Evolutionary conservation across 1,140 invertebrate species (phyloP).

Genomic region (Lepidurus arcticus): DNA sequence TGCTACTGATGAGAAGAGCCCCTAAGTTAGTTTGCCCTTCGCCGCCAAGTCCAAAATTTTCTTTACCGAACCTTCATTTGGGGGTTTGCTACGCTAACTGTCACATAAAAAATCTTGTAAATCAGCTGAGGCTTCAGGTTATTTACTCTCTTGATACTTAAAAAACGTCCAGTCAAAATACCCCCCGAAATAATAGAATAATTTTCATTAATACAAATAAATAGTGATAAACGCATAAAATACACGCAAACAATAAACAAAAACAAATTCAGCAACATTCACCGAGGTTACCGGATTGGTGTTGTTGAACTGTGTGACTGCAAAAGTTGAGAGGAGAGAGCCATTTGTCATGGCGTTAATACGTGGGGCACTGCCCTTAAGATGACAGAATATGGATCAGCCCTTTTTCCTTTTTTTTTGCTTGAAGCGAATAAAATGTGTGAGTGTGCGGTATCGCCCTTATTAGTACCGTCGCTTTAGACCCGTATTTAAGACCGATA

Average conservation of each 20-base stretch:
- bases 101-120: neutral
- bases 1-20: neutral
- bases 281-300: neutral
- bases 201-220: too few species aligned
- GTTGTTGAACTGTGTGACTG: constrained; percentile 5
- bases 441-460: neutral
- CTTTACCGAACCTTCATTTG: neutral
- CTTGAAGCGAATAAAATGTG: neutral
- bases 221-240: too few species aligned
- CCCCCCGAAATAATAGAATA: too few species aligned
- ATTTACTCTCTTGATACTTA: neutral
- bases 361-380: constrained; percentile 8
- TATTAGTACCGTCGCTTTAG: constrained; percentile 2
- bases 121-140: neutral
- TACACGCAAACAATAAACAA: neutral
- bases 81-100: neutral
- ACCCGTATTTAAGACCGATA: neutral
- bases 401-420: neutral
- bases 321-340: neutral
- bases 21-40: neutral
- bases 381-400: constrained; percentile 21
- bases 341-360: constrained; percentile 15
- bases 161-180: neutral
- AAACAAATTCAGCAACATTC: neutral
- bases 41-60: neutral